A percentile compares a stretch with the other conserved stretches of the same genome.
Evolutionary conservation across 1,140 invertebrate species (phyloP).

Genomic region (Trachymyrmex cornetzi): DNA sequence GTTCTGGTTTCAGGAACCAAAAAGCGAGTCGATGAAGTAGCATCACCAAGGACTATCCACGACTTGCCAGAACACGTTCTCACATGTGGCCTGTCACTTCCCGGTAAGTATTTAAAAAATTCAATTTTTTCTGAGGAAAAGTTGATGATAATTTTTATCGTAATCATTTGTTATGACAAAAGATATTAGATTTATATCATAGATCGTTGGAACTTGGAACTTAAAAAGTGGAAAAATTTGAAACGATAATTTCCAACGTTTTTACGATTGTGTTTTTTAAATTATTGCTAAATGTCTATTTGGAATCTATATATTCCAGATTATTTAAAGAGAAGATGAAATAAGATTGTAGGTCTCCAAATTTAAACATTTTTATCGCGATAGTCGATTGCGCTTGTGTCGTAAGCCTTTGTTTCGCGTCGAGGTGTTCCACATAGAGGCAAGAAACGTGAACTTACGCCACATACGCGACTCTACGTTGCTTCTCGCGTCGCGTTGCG

Average conservation of each 20-base stretch:
- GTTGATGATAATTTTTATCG: background rate
- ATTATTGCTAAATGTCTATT: background rate
- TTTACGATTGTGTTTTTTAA: background rate
- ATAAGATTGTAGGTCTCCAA: constrained; percentile 8
- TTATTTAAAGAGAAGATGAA: constrained; percentile 5
- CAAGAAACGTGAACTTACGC: constrained; percentile 15
- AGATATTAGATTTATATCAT: background rate
- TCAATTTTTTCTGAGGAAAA: background rate
- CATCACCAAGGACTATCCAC: constrained; percentile 83
- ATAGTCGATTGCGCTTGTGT: constrained; percentile 15
- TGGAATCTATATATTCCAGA: background rate
- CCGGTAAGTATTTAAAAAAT: constrained; percentile 78
- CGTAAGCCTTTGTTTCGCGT: constrained; percentile 27
- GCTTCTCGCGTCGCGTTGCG: constrained; percentile 21
- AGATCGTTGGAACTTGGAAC: background rate
- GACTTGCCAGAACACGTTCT: constrained; percentile 84
- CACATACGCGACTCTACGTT: constrained; percentile 39
- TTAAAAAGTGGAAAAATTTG: background rate
- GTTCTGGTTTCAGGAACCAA: constrained; percentile 82
- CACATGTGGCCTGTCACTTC: constrained; percentile 83
- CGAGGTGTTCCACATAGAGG: constrained; percentile 16
- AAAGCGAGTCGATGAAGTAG: constrained; percentile 83
- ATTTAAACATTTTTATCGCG: constrained; percentile 13
- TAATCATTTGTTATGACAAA: background rate
- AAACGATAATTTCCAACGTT: background rate